Percentiles rank a stretch among this genome's conserved stretches.
These are phyloP conservation scores for Hyles euphorbiae DNA, from an alignment of 1,140 invertebrate genomes.

Conservation along the genomic window DNA sequence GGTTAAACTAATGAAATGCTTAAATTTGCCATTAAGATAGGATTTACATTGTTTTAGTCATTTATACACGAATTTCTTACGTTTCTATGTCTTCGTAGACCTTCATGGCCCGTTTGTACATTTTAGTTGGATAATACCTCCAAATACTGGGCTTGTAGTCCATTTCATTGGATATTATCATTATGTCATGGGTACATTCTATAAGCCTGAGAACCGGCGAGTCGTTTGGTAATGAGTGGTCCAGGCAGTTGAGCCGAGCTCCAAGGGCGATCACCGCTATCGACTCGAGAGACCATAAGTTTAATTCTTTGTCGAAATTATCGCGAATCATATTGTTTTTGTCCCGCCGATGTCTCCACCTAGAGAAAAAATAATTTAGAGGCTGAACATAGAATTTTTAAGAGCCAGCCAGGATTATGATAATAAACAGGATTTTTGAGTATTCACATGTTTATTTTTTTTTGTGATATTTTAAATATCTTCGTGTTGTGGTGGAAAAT, in stretches of 20 bases:
- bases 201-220: constrained; percentile 75
- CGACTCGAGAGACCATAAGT: constrained; percentile 80
- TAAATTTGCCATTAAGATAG: too few species aligned
- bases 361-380: not conserved
- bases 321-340: constrained; percentile 65
- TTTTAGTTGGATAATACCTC: constrained; percentile 75
- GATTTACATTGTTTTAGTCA: too few species aligned
- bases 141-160: constrained; percentile 78
- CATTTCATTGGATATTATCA: constrained; percentile 74
- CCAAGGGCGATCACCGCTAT: constrained; percentile 80
- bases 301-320: constrained; percentile 76
- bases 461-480: too few species aligned
- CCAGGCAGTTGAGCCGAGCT: constrained; percentile 76
- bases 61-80: constrained; percentile 12
- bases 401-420: too few species aligned
- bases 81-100: constrained; percentile 31
- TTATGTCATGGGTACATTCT: constrained; percentile 75
- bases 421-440: too few species aligned
- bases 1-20: not conserved
- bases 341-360: constrained; percentile 32
- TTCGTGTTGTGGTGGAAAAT: too few species aligned
- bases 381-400: too few species aligned
- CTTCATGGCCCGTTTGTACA: constrained; percentile 69
- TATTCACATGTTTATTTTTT: too few species aligned
- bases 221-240: constrained; percentile 50